A percentile compares a stretch with the other conserved stretches of the same genome.
phyloP scores from a whole-genome alignment of 2,888 invertebrate species.

The Agrilus biguttatus region DNA sequence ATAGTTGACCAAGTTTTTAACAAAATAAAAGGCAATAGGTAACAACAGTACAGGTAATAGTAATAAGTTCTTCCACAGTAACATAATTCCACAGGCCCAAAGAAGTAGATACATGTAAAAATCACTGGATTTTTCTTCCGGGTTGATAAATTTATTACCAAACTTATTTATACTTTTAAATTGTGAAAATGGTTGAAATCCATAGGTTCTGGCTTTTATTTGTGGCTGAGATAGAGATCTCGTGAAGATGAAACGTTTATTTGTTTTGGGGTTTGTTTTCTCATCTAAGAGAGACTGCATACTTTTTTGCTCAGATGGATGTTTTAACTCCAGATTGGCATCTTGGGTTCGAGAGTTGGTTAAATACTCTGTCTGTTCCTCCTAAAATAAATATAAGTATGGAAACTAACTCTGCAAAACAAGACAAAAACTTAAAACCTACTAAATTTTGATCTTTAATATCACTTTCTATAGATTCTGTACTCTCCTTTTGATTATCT shows the following conservation, averaged over 20 bases:
- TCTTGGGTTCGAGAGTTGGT: too few species aligned
- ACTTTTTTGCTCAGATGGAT: conserved; percentile 10
- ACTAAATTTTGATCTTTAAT: conserved; percentile 1
- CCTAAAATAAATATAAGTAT: too few species aligned
- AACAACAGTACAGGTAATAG: conserved; percentile 61
- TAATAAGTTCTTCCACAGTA: conserved; percentile 73
- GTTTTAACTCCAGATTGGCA: too few species aligned
- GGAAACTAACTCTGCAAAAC: too few species aligned
- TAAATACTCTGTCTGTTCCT: too few species aligned
- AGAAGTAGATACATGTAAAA: conserved; percentile 63
- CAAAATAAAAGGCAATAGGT: conserved; percentile 56
- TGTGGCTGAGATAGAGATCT: conserved; percentile 25
- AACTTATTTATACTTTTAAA: conserved; percentile 4
- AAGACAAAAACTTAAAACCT: background rate
- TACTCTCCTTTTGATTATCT: background rate
- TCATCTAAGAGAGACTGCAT: background rate
- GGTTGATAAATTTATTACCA: conserved; percentile 14
- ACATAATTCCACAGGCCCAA: conserved; percentile 69
- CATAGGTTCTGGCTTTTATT: too few species aligned
- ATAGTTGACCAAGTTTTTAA: conserved; percentile 39
- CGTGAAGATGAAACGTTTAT: conserved; percentile 9
- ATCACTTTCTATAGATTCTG: background rate
- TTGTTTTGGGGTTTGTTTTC: conserved; percentile 12
- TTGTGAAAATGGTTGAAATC: too few species aligned
- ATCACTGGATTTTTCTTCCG: conserved; percentile 43